Evolutionary conservation across 2,113 vertebrate species (phyloP).

Genomic region (Archilochus colubris): DNA sequence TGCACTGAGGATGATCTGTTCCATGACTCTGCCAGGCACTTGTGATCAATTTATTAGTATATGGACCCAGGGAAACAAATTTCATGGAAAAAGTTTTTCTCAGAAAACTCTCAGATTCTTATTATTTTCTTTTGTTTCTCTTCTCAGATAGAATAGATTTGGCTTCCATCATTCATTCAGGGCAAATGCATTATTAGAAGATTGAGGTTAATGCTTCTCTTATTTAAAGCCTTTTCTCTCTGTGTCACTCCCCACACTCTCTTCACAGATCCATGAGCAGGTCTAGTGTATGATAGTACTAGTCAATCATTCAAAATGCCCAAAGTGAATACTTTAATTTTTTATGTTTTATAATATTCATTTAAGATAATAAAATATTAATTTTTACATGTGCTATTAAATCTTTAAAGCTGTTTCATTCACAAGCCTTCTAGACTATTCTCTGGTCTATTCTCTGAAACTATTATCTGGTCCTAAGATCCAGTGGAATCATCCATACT

Average conservation of each 20-base stretch:
- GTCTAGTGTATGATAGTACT: background rate
- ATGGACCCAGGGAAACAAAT: background rate
- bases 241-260: background rate
- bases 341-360: background rate
- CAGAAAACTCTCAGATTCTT: background rate
- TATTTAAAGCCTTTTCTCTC: background rate
- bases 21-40: too few species aligned
- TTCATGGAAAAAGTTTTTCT: background rate
- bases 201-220: background rate
- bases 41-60: background rate
- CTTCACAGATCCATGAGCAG: background rate
- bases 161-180: background rate
- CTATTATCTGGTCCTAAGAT: background rate
- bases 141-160: background rate
- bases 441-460: background rate
- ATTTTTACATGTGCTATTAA: background rate
- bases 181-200: background rate
- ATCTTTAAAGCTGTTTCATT: background rate
- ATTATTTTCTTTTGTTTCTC: background rate
- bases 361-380: background rate
- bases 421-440: background rate
- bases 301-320: background rate
- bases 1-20: too few species aligned
- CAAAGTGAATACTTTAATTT: background rate
- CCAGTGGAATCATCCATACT: background rate